These are phyloP conservation scores for Odocoileus virginianus DNA, from an alignment of 2,113 vertebrate genomes.

Conservation along the genomic window DNA sequence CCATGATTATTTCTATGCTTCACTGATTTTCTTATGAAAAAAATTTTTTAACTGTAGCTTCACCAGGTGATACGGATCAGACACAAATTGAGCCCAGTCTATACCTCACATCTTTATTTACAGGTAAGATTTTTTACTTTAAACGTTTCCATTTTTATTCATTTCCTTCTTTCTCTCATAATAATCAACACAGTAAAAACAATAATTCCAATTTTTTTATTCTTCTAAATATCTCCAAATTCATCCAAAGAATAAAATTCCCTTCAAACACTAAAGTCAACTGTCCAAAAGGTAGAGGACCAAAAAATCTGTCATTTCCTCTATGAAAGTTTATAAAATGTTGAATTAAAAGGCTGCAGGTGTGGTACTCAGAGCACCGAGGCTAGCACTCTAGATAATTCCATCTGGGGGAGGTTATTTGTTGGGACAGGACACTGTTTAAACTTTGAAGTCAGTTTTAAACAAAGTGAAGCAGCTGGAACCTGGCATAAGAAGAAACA, in stretches of 20 bases:
- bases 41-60: background rate
- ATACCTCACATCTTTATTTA: conserved; percentile 33
- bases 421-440: conserved; percentile 78
- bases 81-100: conserved; percentile 25
- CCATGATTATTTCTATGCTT: conserved; percentile 26
- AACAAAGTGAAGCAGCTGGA: conserved; percentile 82
- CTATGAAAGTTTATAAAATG: conserved; percentile 67
- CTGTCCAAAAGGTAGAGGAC: background rate
- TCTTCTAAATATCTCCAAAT: conserved; percentile 24
- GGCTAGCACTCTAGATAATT: conserved; percentile 69
- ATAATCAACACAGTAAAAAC: background rate
- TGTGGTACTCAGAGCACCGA: conserved; percentile 66
- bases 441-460: conserved; percentile 83
- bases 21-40: conserved; percentile 29
- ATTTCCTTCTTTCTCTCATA: conserved; percentile 8
- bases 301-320: conserved; percentile 24
- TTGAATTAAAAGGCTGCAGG: conserved; percentile 76
- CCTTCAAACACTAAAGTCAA: background rate
- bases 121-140: conserved; percentile 45
- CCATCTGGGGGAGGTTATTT: conserved; percentile 81
- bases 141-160: conserved; percentile 3
- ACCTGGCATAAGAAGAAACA: conserved; percentile 82
- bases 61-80: background rate
- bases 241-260: background rate
- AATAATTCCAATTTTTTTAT: conserved; percentile 20